phyloP scores from a whole-genome alignment of 2,113 vertebrate species.

The Miniopterus natalensis region DNA sequence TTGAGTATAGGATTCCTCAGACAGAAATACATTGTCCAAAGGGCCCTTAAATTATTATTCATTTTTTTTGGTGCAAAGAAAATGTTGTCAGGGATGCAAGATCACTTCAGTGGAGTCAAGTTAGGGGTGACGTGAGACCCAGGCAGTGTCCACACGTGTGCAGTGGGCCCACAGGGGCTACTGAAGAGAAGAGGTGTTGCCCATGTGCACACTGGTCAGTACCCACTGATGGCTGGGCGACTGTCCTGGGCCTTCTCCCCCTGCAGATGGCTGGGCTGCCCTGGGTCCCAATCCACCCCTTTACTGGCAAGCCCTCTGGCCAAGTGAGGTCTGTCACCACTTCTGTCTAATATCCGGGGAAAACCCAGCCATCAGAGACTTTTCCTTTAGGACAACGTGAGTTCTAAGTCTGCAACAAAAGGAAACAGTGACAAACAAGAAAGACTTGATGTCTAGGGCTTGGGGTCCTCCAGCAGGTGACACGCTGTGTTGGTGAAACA shows the following conservation, averaged over 20 bases:
- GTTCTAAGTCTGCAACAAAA: background rate
- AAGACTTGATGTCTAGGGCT: background rate
- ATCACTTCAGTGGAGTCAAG: background rate
- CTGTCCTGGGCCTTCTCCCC: background rate
- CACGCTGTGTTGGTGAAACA: background rate
- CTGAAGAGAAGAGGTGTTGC: background rate
- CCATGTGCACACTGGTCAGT: background rate
- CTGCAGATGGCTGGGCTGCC: background rate
- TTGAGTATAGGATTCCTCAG: constrained; percentile 75
- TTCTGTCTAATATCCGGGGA: background rate
- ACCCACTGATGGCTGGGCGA: too few relatives aligned
- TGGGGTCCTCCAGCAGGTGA: background rate
- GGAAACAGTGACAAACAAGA: background rate
- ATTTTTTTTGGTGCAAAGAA: constrained; percentile 39
- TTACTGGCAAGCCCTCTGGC: background rate
- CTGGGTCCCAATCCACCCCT: background rate
- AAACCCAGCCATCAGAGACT: background rate
- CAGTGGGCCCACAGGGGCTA: background rate
- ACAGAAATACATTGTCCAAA: constrained; percentile 74
- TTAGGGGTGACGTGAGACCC: background rate
- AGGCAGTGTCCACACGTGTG: background rate
- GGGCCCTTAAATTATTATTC: constrained; percentile 72
- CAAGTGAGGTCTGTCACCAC: background rate
- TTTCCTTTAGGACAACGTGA: background rate
- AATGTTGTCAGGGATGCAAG: background rate